Evolutionary conservation across 2,888 invertebrate genomes (phyloP).

Genomic region (Heliothis peltigera): DNA sequence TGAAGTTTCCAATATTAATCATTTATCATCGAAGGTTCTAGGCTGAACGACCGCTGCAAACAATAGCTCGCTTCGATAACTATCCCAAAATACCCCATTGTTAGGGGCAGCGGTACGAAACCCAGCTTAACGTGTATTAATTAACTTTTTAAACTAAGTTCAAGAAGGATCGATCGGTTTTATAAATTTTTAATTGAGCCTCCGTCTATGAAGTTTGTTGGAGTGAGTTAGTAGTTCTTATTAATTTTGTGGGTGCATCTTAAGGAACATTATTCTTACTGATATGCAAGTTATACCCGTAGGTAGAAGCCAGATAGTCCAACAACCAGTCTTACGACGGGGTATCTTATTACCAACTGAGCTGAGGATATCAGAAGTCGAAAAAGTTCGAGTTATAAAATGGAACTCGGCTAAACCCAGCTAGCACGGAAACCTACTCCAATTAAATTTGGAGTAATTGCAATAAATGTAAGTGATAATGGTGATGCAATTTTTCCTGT

Average conservation of each 20-base stretch:
- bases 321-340: too few relatives aligned
- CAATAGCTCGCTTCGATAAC: constrained; percentile 47
- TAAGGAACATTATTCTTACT: background rate
- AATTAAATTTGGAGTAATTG: too few relatives aligned
- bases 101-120: constrained; percentile 32
- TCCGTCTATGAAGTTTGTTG: constrained; percentile 23
- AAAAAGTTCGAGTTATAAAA: too few relatives aligned
- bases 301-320: too few relatives aligned
- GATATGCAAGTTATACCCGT: background rate
- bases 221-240: constrained; percentile 8
- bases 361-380: too few relatives aligned
- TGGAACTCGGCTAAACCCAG: too few relatives aligned
- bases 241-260: background rate
- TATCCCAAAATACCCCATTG: constrained; percentile 47
- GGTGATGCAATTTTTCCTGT: background rate
- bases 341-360: too few relatives aligned
- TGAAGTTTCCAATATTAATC: constrained; percentile 39
- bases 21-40: constrained; percentile 42
- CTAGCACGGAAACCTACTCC: too few relatives aligned
- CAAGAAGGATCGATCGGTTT: constrained; percentile 35
- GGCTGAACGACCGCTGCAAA: constrained; percentile 34
- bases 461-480: too few relatives aligned
- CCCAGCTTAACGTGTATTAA: constrained; percentile 37
- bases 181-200: constrained; percentile 38
- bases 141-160: constrained; percentile 46